Base-by-base conservation (phyloP, 2,113 vertebrate species). In the Prunella himalayana region DNA sequence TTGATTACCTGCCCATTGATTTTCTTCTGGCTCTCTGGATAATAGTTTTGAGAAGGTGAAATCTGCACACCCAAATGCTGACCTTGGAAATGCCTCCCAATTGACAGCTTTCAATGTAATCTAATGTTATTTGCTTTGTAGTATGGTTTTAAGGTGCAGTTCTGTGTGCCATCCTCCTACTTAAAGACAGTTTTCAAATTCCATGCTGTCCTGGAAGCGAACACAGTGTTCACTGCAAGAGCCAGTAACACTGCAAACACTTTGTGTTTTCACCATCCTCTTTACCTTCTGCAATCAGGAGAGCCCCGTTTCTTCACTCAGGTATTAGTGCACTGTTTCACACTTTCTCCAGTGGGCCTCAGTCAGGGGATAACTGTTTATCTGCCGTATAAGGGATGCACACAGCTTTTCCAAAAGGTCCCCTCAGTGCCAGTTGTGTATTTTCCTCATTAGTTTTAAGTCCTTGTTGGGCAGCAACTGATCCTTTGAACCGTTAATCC, bases 371-470 rank as follows among this genome's bases (percentile, higher is more conserved):
- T 17, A 66, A 56, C 10, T 42, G 4, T 73, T 80, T 47, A 45
- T 18, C 28, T 53, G 3, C 15, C 0, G 0, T 47, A 37, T 60
- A 50, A 78, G n/a, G 22, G 56, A 30, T 37, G 13, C 11, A 10
- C 9, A 9, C 39, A 73, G 31, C 21, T 33, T 31, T 47, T 60
- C 57, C 33, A 15, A 28, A n/a, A 70, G 23, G 19, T 81, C 31
- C 21, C 15, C 45, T 87, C 60, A 64, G 51, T 87, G n/a, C 47
- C 69, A 83, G 47, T 72, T 85, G 25, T 69, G 44, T 88, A 39
- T 95, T 93, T 97, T 94, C 49, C 24, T 92, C 68, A 63, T 77
- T 84, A 56, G 53, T 95, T 97, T 93, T 88, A 88, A 94, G 68
- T 84, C 51, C 25, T 65, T 84, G 61, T 88, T 88, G 89, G 78